Evolutionary conservation across 2,888 invertebrate genomes (phyloP).

Genomic region (Synergus umbraculus): DNA sequence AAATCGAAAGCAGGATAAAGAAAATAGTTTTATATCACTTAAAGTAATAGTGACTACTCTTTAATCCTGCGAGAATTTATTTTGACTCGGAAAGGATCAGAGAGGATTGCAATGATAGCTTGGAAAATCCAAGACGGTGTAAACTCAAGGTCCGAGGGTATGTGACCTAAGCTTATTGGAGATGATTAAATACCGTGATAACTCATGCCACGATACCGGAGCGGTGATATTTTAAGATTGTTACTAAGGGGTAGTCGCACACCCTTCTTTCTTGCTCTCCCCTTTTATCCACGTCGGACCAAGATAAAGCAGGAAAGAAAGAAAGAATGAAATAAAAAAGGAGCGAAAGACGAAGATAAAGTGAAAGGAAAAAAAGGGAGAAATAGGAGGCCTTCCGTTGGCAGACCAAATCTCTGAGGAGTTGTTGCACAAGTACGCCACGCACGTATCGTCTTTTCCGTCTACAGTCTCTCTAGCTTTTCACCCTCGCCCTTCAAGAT

Average conservation of each 20-base stretch:
- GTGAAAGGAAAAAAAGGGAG: conserved; percentile 45
- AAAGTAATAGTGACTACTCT: too few species aligned
- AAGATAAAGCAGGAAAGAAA: conserved; percentile 44
- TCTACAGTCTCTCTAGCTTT: conserved; percentile 55
- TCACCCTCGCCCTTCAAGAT: conserved; percentile 52
- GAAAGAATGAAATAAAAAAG: conserved; percentile 34
- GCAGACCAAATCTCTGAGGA: conserved; percentile 69
- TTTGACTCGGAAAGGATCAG: not conserved
- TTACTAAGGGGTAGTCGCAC: conserved; percentile 59
- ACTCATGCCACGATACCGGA: conserved; percentile 65
- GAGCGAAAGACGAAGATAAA: conserved; percentile 46
- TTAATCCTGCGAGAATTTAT: not conserved
- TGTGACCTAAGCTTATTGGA: conserved; percentile 67
- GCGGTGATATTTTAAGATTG: conserved; percentile 71
- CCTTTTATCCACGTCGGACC: conserved; percentile 11
- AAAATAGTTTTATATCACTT: too few species aligned
- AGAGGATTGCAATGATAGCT: not conserved
- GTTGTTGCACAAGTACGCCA: conserved; percentile 66
- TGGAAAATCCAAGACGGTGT: conserved; percentile 9
- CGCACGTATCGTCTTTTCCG: conserved; percentile 71
- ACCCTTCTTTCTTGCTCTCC: conserved; percentile 42
- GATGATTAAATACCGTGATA: conserved; percentile 72
- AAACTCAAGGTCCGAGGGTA: conserved; percentile 45
- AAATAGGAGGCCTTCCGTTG: conserved; percentile 56
- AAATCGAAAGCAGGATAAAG: not conserved